These are phyloP conservation scores for Platycercus adscitus DNA, from an alignment of 2,113 vertebrate species.

Conservation along the genomic window DNA sequence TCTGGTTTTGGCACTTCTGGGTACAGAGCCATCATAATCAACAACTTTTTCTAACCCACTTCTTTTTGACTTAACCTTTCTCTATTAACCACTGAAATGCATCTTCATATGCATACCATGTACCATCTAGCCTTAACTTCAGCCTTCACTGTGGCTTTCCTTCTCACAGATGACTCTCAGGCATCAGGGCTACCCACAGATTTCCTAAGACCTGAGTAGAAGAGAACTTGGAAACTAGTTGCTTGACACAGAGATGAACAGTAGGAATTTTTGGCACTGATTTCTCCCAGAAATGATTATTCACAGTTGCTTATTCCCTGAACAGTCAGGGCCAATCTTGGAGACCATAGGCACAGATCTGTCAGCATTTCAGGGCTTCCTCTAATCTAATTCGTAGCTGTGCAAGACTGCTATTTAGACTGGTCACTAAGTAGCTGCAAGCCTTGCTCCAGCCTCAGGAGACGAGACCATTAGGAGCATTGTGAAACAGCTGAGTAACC, in stretches of 20 bases:
- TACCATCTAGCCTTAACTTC: neutral
- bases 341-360: neutral
- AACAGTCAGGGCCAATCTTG: neutral
- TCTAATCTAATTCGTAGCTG: neutral
- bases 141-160: neutral
- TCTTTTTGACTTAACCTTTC: neutral
- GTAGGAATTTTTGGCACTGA: neutral
- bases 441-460: neutral
- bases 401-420: neutral
- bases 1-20: neutral
- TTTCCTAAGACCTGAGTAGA: neutral
- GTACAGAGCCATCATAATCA: neutral
- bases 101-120: neutral
- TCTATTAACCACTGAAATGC: neutral
- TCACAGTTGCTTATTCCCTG: neutral
- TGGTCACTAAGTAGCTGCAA: conserved; percentile 12
- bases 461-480: neutral
- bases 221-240: neutral
- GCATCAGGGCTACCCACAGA: neutral
- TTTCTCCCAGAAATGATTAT: neutral
- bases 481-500: conserved; percentile 59
- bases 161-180: neutral
- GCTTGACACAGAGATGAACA: neutral
- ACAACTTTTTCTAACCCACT: neutral
- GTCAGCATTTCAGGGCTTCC: conserved; percentile 1